These are phyloP conservation scores for Halisarca cf. caerulea DNA, from an alignment of 37 sponge, comb jelly and placozoan genomes.

Conservation along the genomic window DNA sequence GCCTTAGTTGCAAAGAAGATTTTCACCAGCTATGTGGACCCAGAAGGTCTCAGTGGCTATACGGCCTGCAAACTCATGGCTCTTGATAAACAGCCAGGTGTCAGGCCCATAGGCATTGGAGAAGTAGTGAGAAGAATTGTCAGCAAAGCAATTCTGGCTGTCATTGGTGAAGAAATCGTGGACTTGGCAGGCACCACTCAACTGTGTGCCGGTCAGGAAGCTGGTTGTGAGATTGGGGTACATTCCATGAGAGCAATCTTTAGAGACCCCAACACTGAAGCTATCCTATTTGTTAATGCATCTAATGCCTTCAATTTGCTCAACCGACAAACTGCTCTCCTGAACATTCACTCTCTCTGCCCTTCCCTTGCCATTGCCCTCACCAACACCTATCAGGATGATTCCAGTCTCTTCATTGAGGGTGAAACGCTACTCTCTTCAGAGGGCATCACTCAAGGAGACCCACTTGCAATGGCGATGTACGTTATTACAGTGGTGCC, in stretches of 20 bases:
- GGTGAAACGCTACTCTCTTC: constrained; percentile 3
- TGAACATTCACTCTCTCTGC: neutral
- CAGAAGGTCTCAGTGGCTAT: neutral
- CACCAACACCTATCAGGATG: neutral
- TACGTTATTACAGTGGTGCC: neutral
- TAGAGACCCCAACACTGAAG: neutral
- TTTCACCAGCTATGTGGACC: neutral
- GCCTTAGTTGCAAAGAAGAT: neutral
- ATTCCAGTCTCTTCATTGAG: constrained; percentile 10
- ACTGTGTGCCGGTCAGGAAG: constrained; percentile 22
- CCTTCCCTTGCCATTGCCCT: constrained; percentile 18
- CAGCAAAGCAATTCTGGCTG: constrained; percentile 4
- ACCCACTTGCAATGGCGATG: constrained; percentile 17
- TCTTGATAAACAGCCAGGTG: constrained; percentile 11
- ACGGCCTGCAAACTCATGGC: constrained; percentile 26
- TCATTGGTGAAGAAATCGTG: neutral
- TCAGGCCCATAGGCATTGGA: constrained; percentile 20
- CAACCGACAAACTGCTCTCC: neutral
- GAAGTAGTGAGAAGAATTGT: constrained; percentile 15
- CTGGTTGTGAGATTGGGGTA: neutral
- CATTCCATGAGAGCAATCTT: constrained; percentile 4
- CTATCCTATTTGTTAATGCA: constrained; percentile 14
- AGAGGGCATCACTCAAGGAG: constrained; percentile 22
- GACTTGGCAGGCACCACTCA: neutral
- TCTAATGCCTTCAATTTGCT: constrained; percentile 26